Base-by-base conservation (phyloP, 2,888 invertebrate species). In the Pammene aurita region DNA sequence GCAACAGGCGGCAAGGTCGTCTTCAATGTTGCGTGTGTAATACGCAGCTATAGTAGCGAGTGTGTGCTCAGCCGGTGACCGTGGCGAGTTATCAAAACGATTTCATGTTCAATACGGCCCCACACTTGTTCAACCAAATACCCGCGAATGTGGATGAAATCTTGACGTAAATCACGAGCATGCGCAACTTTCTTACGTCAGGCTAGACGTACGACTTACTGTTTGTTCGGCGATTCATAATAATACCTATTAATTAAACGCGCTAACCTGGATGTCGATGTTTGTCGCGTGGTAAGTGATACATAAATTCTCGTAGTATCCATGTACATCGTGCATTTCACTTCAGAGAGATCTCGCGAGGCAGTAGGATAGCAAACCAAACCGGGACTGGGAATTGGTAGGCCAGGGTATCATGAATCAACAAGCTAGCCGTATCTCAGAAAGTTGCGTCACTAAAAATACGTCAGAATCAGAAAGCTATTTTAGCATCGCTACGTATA, bases 1-100 rank as follows among this genome's bases (percentile, higher is more conserved):
- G 82, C 84, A 88, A 84, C 84, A 79, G 78, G 81, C 85, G 71
- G 78, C 89, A 89, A 92, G 89, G 90, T 88, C 90, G 86, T 78
- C 80, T 75, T 85, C 86, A 88, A 88, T 89, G 89, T 84, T 86
- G 86, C 84, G 79, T 77, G 78, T 76, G 77, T 79, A 79, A 74
- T 82, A 77, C 76, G 72, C 72, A 72, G 73, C 44, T 58, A 46
- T 64, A 65, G 67, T 54, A 74, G 75, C 72, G 71, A 79, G 72
- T 77, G 82, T 84, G 76, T 84, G 77, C 78, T 76, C 86, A 86
- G 83, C 80, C 83, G 86, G 78, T 76, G 78, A 78, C 80, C 80
- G 77, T 80, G 75, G 74, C 76, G 72, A 78, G 80, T 72, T 75
- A 77, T 78, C 76, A 76, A 74, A 73, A 74, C 70, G 62, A 75